Percentiles rank a stretch among this genome's conserved stretches.
These are phyloP conservation scores for Gastrophysa polygoni DNA, from an alignment of 2,888 invertebrate species.

Conservation along the genomic window DNA sequence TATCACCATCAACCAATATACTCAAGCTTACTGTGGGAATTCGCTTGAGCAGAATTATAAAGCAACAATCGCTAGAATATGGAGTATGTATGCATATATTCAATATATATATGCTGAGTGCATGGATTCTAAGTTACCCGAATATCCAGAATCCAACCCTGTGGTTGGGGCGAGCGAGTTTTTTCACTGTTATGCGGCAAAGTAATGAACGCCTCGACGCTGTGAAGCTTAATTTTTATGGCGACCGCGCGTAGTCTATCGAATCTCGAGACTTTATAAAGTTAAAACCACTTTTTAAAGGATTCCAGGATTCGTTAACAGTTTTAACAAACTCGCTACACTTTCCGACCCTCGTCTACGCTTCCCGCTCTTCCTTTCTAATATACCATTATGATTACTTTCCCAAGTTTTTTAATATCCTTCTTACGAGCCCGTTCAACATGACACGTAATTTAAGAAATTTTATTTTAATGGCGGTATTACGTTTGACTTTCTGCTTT, in stretches of 20 bases:
- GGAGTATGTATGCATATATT: no score
- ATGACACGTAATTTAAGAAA: constrained; percentile 53
- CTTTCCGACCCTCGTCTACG: constrained; percentile 47
- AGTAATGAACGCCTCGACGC: constrained; percentile 54
- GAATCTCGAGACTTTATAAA: constrained; percentile 55
- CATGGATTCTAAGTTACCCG: no score
- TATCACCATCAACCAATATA: no score
- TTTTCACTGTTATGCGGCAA: constrained; percentile 56
- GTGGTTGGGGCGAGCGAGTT: constrained; percentile 35
- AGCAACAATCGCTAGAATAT: no score
- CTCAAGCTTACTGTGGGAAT: no score
- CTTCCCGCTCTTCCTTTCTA: constrained; percentile 37
- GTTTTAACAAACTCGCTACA: constrained; percentile 58
- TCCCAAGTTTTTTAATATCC: constrained; percentile 57
- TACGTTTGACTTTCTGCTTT: constrained; percentile 41
- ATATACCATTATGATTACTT: constrained; percentile 51
- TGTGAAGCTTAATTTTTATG: constrained; percentile 57
- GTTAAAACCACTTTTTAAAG: constrained; percentile 57
- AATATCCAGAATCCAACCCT: constrained; percentile 3
- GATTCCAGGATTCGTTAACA: constrained; percentile 59
- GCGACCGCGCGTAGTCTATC: constrained; percentile 50
- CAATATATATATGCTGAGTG: no score
- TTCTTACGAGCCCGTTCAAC: constrained; percentile 52
- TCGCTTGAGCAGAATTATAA: no score
- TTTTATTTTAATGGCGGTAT: constrained; percentile 52